A percentile compares a stretch with the other conserved stretches of the same genome.
Evolutionary conservation across 2,797 vertebrate species (phyloP).

Genomic region (Crocidura indochinensis): DNA sequence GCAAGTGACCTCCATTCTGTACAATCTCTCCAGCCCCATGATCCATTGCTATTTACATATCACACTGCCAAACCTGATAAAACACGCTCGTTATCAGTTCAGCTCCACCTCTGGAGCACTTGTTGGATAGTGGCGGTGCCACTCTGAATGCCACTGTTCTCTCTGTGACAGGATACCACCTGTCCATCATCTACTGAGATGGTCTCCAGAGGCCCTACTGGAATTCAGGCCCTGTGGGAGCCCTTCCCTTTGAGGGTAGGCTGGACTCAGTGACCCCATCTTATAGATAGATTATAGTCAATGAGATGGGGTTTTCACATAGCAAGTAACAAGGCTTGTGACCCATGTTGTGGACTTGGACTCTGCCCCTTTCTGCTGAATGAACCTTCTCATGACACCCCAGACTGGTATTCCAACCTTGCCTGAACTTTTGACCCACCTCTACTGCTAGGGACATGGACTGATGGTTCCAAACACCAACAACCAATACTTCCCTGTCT

Average conservation of each 20-base stretch:
- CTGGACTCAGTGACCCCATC: not conserved
- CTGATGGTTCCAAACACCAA: not conserved
- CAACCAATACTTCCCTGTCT: not conserved
- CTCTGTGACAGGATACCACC: not conserved
- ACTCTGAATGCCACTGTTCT: not conserved
- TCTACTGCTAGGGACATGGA: no score
- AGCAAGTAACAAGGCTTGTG: not conserved
- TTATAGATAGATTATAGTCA: not conserved
- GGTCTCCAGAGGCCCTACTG: not conserved
- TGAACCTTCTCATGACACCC: slow-evolving; percentile 1
- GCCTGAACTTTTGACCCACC: not conserved
- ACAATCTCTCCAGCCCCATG: not conserved
- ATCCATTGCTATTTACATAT: not conserved
- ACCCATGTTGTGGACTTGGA: not conserved
- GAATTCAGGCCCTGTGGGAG: not conserved
- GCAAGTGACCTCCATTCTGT: no score
- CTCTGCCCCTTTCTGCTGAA: not conserved
- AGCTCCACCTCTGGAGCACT: not conserved
- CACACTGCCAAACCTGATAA: not conserved
- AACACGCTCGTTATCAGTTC: not conserved
- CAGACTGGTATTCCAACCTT: not conserved
- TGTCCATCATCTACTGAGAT: not conserved
- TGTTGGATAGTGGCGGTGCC: not conserved
- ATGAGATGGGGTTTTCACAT: not conserved
- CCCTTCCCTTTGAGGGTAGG: not conserved